Base-by-base conservation (phyloP, 2,797 vertebrate genomes). In the Gadopsis marmoratus region DNA sequence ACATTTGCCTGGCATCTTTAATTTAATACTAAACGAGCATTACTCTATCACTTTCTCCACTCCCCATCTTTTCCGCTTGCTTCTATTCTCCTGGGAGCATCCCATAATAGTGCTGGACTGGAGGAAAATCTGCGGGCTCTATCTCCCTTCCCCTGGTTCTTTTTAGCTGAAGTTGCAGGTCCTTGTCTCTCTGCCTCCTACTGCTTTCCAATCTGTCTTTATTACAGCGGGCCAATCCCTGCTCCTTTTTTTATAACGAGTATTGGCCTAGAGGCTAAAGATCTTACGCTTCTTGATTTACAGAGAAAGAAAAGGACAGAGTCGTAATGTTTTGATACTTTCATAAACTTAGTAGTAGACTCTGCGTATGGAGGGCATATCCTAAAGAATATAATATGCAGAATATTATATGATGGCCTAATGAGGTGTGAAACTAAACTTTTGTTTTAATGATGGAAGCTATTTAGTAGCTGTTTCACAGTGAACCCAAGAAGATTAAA, bases 121-220 rank as follows among this genome's bases (percentile, higher is more conserved):
- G 81, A 84, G 83, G 73, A 85, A 89, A 91, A 83, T 87, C 83
- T 76, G 81, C 76, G 12, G 66, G 86, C 86, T 91, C 79, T 60
- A 71, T 90, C 81, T 90, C 80, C 78, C 70, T 79, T 81, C 63
- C 76, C 21, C 43, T 84, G 58, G 68, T 89, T 89, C 66, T 82
- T 93, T 94, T 92, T 86, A 90, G 92, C 93, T 94, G 92, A 93
- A 92, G 85, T 90, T 92, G 92, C 92, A 90, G 87, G 86, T 92
- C 84, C 83, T 92, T 85, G 82, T 93, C 91, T 92, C 75, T 88
- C 89, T 87, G 89, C 89, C 91, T 92, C 91, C 91, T 76, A 79
- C 91, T 82, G 91, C 76, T 89, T 89, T 91, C 85, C 92, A 93
- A 93, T 93, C 91, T 93, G 92, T 92, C 91, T 91, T 92, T 92